Percentiles rank a stretch among this genome's conserved stretches.
Evolutionary conservation across 2,888 invertebrate species (phyloP).

Genomic region (Ornithoptera priamus): DNA sequence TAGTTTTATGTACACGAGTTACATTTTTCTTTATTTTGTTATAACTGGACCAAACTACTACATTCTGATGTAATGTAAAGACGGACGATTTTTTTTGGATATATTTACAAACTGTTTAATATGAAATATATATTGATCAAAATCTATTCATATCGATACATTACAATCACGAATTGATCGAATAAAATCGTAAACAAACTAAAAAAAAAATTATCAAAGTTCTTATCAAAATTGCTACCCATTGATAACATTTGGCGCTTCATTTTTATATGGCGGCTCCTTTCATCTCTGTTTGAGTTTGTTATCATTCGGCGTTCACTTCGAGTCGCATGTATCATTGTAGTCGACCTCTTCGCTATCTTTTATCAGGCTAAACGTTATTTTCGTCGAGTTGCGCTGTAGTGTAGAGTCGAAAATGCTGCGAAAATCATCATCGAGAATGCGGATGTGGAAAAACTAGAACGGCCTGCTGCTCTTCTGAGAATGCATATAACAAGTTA

Average conservation of each 20-base stretch:
- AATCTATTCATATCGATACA: not conserved
- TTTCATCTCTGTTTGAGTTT: constrained; percentile 21
- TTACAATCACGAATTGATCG: not conserved
- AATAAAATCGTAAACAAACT: not conserved
- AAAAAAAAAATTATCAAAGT: not conserved
- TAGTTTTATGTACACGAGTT: no score
- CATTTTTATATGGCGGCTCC: constrained; percentile 14
- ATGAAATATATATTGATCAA: not conserved
- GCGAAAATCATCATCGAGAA: constrained; percentile 9
- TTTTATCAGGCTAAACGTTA: constrained; percentile 16
- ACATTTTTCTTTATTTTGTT: no score
- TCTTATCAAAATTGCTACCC: constrained; percentile 22
- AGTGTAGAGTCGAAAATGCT: constrained; percentile 16
- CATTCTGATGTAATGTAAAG: no score
- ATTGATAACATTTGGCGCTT: constrained; percentile 4
- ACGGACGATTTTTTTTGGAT: no score
- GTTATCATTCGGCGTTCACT: constrained; percentile 19
- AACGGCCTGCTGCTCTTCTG: constrained; percentile 7
- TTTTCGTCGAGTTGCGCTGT: constrained; percentile 1
- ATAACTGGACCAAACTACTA: no score
- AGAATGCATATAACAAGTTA: constrained; percentile 27
- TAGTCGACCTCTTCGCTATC: constrained; percentile 22
- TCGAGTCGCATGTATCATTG: constrained; percentile 14
- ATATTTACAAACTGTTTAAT: not conserved
- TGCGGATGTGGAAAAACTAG: constrained; percentile 27